Evolutionary conservation across 2,888 invertebrate genomes (phyloP).

Genomic region (Cephus pygmeus): DNA sequence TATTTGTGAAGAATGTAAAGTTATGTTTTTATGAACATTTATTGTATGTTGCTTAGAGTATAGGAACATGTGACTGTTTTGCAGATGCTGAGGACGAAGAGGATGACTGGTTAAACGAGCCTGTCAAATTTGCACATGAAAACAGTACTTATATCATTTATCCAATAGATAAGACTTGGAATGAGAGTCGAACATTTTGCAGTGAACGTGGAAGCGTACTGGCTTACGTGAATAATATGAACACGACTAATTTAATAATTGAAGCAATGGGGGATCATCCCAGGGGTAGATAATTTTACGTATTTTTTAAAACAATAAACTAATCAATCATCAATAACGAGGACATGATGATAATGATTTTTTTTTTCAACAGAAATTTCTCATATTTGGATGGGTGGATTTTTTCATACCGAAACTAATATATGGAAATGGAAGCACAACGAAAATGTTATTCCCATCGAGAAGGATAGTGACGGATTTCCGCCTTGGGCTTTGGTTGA

Average conservation of each 20-base stretch:
- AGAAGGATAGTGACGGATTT: slow-evolving; percentile 49
- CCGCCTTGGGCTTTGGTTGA: slow-evolving; percentile 65
- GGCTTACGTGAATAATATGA: slow-evolving; percentile 33
- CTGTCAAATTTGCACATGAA: slow-evolving; percentile 37
- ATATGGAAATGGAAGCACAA: slow-evolving; percentile 42
- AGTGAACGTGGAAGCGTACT: slow-evolving; percentile 35
- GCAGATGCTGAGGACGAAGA: slow-evolving; percentile 40
- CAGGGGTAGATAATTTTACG: slow-evolving; percentile 24
- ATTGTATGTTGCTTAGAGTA: background rate
- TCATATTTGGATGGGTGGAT: slow-evolving; percentile 46
- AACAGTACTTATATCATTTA: slow-evolving; percentile 45
- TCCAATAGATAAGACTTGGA: slow-evolving; percentile 43
- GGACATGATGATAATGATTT: background rate
- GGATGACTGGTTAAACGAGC: slow-evolving; percentile 43
- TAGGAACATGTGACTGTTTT: background rate
- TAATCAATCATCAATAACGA: background rate
- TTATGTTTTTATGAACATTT: background rate
- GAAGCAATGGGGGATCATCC: slow-evolving; percentile 51
- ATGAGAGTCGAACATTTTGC: slow-evolving; percentile 39
- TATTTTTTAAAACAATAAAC: background rate
- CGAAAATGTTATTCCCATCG: slow-evolving; percentile 28
- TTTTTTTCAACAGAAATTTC: slow-evolving; percentile 30
- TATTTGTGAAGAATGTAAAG: slow-evolving; percentile 65
- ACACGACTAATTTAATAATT: slow-evolving; percentile 36
- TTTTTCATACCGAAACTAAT: slow-evolving; percentile 23